Percentiles rank a stretch among this genome's conserved stretches.
Evolutionary conservation across 1,140 invertebrate genomes (phyloP).

Genomic region (Drosophila tropicalis): DNA sequence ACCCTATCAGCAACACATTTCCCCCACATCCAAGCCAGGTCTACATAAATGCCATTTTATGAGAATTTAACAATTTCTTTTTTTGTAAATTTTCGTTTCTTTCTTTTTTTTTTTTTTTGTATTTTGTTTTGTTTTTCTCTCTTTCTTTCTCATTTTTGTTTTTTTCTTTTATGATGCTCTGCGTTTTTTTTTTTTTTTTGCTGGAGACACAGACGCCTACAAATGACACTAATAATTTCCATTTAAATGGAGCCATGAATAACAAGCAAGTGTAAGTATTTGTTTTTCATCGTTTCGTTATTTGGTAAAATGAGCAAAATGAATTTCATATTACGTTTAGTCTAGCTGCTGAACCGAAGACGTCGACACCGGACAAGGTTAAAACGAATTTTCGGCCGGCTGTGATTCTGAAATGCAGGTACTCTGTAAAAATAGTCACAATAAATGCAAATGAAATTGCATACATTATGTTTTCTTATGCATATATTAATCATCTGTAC

Average conservation of each 20-base stretch:
- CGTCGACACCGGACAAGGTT: too few species aligned
- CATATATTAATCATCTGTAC: too few species aligned
- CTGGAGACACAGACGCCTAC: slow-evolving; percentile 43
- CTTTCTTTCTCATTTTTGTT: slow-evolving; percentile 1
- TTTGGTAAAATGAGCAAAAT: slow-evolving; percentile 30
- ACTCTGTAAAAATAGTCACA: too few species aligned
- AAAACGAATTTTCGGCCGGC: too few species aligned
- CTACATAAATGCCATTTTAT: slow-evolving; percentile 61
- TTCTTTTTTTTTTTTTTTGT: slow-evolving; percentile 11
- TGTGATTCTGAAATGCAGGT: too few species aligned
- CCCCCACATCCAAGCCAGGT: slow-evolving; percentile 1
- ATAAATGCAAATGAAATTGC: too few species aligned
- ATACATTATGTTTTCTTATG: too few species aligned
- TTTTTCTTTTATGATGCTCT: slow-evolving; percentile 8
- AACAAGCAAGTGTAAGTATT: slow-evolving; percentile 66
- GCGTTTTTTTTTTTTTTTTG: slow-evolving; percentile 30
- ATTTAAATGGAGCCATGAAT: slow-evolving; percentile 78
- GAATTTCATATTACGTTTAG: slow-evolving; percentile 35
- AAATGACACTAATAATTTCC: slow-evolving; percentile 80
- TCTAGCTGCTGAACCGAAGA: background rate
- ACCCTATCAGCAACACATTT: too few species aligned
- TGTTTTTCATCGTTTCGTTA: slow-evolving; percentile 30
- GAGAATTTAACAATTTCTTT: slow-evolving; percentile 63
- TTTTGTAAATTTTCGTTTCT: background rate
- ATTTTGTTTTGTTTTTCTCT: background rate